These are phyloP conservation scores for rat (Rattus norvegicus) DNA, from an alignment of 2,113 vertebrate species.

Conservation along the genomic window DNA sequence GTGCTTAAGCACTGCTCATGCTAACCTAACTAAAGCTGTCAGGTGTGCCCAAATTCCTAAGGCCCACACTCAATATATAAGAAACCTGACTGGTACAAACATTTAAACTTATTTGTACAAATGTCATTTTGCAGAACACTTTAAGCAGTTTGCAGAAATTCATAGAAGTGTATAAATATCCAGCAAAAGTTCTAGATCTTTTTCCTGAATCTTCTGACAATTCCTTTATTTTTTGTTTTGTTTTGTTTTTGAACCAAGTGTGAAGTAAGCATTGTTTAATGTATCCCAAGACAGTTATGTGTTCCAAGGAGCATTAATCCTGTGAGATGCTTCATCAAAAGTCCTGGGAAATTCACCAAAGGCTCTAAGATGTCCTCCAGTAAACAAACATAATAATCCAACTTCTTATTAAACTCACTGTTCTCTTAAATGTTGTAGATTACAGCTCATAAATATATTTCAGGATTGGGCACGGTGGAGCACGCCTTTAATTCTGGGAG, in stretches of 20 bases:
- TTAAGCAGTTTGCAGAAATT: neutral
- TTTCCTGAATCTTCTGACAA: neutral
- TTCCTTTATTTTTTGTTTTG: neutral
- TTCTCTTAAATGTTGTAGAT: conserved; percentile 12
- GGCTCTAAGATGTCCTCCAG: neutral
- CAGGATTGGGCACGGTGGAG: neutral
- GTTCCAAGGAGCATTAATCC: neutral
- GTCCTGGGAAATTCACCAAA: conserved; percentile 12
- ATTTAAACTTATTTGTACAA: neutral
- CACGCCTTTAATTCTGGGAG: neutral
- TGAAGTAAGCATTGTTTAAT: neutral
- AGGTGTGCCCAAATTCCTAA: conserved; percentile 19
- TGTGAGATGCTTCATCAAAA: neutral
- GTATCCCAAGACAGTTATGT: neutral
- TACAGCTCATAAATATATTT: conserved; percentile 39
- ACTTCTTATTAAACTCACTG: neutral
- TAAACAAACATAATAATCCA: conserved; percentile 26
- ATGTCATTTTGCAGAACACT: neutral
- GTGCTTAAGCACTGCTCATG: neutral
- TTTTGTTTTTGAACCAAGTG: neutral
- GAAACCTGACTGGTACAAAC: neutral
- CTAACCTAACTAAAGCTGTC: conserved; percentile 3
- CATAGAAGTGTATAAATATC: neutral
- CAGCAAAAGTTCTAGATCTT: neutral
- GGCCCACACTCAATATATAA: neutral